Evolutionary conservation across 2,113 vertebrate species (phyloP), one percentile per base, ranked within the genome.

Genomic region (Bostrychus sinensis): DNA sequence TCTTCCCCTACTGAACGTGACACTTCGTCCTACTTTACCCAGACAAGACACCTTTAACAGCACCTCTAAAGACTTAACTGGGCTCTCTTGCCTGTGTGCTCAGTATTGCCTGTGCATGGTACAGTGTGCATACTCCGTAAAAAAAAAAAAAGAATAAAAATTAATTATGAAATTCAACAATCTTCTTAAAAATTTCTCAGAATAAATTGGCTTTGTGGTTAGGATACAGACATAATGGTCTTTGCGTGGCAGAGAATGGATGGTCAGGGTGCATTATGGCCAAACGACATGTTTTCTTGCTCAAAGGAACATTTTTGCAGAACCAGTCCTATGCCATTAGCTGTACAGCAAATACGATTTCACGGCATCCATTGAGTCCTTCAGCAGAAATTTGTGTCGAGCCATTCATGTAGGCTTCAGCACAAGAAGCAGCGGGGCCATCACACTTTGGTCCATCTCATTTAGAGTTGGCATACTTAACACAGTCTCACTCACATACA

Each of bases 391-490:
- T 91, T 82, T 90, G 81, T 66, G 77, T 82, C 69, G 72, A 84
- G 81, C 80, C 72, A 82, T 89, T 86, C 86, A 89, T 89, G 90
- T 46, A 46, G 54, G 75, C 75, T 89, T 85, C 81, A 84, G 79
- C 88, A 88, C 78, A 84, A 87, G 87, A 88, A 92, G 89, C 88
- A 89, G 89, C 86, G 81, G 87, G 88, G 87, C 88, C 86, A 91
- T 89, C 89, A 90, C 88, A 91, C 75, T 83, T 72, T 86, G 89
- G 87, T 92, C 91, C 89, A 87, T 93, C 93, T 91, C 91, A 92
- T 92, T 89, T 92, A 91, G 90, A 73, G 82, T 80, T 72, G 84
- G 90, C 89, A 80, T 90, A 88, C 84, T 80, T 76, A 72, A 89
- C 85, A 87, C 91, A 82, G 82, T 84, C 89, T 84, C 88, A 87